Base-by-base conservation (phyloP, 2,888 invertebrate genomes). In the Meandrusa payeni region DNA sequence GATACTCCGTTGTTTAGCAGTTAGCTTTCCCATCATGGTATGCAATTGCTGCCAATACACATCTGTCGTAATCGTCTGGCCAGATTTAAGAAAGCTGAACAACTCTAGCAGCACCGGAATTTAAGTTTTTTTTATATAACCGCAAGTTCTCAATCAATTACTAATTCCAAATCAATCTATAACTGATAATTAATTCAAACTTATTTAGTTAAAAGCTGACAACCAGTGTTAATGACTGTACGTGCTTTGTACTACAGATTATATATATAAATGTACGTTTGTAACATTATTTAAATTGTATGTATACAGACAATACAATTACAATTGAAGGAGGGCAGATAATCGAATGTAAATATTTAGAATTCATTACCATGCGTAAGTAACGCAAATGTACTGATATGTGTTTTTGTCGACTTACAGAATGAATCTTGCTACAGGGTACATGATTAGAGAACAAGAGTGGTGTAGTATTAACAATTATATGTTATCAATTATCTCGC, bases 161-260 rank as follows among this genome's bases (percentile, higher is more conserved):
- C 13, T 41, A 24, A 41, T 31, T 23, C 26, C 6, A 19, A 22
- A 10, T 10, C 13, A 15, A 27, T 5, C n/a, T 12, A 22, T 41
- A 34, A 34, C 13, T 41, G 34, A 41, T 34, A 15, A 13, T 5
- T 33, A 6, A 6, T 34, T 41, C 15, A 27, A 5, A 28, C 29
- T 38, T 27, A 37, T 27, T 33, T 41, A 22, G 17, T 34, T 41
- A 41, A 41, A 34, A 28, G 41, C 28, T 15, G 22, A 6, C 26
- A 36, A 22, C 20, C 6, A 22, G 26, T 26, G 22, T 27, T 32
- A 44, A 44, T 15, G 37, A 32, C 1, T 27, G 5, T 1, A 44
- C 43, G 43, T 44, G 38, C 10, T 38, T 19, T 22, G 43, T 26
- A 7, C 20, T 1, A 24, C n/a, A n/a, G n/a, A 28, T 6, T 12